A percentile compares a stretch with the other conserved stretches of the same genome.
Conservation (phyloP, 2,113 vertebrate species). For the Ptilorrhoa leucosticta region DNA sequence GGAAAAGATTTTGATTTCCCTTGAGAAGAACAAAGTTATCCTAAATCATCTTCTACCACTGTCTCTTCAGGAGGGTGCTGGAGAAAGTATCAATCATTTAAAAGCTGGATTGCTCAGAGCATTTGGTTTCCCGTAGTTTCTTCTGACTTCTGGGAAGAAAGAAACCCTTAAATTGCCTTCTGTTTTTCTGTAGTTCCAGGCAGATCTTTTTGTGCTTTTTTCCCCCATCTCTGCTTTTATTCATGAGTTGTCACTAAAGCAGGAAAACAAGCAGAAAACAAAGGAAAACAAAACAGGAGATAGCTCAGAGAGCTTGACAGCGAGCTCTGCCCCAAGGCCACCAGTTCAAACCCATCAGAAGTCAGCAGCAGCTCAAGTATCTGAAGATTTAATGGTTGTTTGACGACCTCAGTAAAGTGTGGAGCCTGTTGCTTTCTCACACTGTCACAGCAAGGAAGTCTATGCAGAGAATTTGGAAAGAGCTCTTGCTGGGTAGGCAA, state of each 20-base stretch:
- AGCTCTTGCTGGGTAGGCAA: background rate
- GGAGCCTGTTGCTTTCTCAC: background rate
- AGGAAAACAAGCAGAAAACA: background rate
- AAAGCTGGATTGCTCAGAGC: background rate
- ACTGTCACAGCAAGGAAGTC: background rate
- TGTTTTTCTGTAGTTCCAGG: background rate
- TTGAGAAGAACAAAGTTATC: background rate
- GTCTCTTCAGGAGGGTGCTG: background rate
- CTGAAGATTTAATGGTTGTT: slow-evolving; percentile 3
- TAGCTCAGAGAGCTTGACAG: background rate
- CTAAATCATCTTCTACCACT: background rate
- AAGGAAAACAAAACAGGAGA: background rate
- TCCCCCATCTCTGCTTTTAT: background rate
- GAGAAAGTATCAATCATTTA: slow-evolving; percentile 9
- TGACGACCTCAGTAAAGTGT: background rate
- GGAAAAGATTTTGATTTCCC: background rate
- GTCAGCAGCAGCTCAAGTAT: background rate
- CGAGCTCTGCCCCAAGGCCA: background rate
- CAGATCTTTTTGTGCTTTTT: background rate
- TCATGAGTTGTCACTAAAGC: slow-evolving; percentile 29
- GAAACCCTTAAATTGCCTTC: background rate
- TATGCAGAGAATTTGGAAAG: background rate
- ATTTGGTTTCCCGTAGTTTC: background rate
- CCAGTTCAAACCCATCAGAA: slow-evolving; percentile 21
- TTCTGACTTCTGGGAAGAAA: background rate